Evolutionary conservation across 1,140 invertebrate genomes (phyloP), one percentile per base, ranked within the genome.

Genomic region (Brachionus sp.): DNA sequence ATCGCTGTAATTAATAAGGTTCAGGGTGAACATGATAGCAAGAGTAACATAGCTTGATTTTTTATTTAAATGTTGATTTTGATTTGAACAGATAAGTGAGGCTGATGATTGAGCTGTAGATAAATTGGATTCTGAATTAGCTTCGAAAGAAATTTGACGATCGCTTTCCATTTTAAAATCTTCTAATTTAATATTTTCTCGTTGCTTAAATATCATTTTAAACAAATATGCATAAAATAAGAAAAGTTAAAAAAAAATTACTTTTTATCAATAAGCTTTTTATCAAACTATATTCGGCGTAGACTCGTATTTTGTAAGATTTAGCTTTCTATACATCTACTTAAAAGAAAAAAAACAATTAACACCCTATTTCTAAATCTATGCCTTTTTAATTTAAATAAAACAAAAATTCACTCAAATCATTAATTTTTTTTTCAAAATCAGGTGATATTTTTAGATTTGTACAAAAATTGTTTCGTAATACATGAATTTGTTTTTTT

Each of bases 1-100:
- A 57, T 83, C 80, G 4, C 39, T 68, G 39, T 83, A 83, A 53
- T 83, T 83, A 33, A 83, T 42, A 19, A 70, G 57, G 42, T 83
- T 83, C n/a, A 75, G 10, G 4, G 42, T 46, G 25, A 75, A 75
- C 42, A 75, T 19, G 13, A 75, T 29, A 12, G 10, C 42, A 13
- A 75, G 25, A 12, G 70, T 75, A 13, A 70, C 10, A 70, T 70
- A 70, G 37, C 66, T 70, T 70, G 35, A 70, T 70, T 39, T 70
- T 37, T 70, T 70, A 7, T 37, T 70, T 19, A 39, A n/a, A 37
- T 16, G 37, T 3, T 16, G 1, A 23, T 70, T 39, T 39, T 19
- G 35, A 70, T 70, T 39, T n/a, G 66, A 39, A 37, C 6, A 7
- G 16, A 70, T 70, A 19, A 70, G 37, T 39, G n/a, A 39, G 6